Conservation (phyloP, 2,113 vertebrate genomes). For the Orientallactaga bullata region DNA sequence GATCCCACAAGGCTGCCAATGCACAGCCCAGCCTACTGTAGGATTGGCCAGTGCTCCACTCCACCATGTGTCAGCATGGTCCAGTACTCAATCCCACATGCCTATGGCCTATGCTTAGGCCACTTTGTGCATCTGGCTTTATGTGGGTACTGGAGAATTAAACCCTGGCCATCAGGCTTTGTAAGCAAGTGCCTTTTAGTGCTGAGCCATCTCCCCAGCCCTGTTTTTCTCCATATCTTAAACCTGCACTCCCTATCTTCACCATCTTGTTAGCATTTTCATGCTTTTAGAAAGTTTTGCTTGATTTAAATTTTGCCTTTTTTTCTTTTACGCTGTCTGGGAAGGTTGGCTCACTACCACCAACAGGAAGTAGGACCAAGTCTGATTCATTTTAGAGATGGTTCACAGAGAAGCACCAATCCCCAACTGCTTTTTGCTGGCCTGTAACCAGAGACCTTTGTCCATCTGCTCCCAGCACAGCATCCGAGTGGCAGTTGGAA, state of each 20-base stretch:
- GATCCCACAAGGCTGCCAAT: background rate
- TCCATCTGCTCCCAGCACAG: background rate
- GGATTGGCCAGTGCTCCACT: too few relatives aligned
- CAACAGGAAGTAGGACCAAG: background rate
- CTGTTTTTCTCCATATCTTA: background rate
- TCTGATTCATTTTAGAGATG: background rate
- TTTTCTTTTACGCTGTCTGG: background rate
- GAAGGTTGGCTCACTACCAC: background rate
- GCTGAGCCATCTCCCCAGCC: too few relatives aligned
- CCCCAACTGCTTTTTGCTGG: background rate
- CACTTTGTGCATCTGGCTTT: too few relatives aligned
- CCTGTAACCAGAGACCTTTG: background rate
- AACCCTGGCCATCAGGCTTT: too few relatives aligned
- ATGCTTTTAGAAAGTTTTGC: slow-evolving; percentile 2
- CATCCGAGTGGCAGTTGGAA: background rate
- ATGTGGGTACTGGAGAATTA: too few relatives aligned
- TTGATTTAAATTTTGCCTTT: background rate
- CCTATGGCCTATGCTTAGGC: background rate
- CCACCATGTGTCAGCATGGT: background rate
- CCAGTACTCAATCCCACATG: background rate
- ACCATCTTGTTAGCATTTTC: background rate
- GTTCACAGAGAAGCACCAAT: background rate
- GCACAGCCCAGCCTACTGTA: background rate
- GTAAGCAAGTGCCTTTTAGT: too few relatives aligned
- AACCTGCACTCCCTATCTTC: background rate